phyloP scores from a whole-genome alignment of 2,888 invertebrate species.

The Ctena decussata region DNA sequence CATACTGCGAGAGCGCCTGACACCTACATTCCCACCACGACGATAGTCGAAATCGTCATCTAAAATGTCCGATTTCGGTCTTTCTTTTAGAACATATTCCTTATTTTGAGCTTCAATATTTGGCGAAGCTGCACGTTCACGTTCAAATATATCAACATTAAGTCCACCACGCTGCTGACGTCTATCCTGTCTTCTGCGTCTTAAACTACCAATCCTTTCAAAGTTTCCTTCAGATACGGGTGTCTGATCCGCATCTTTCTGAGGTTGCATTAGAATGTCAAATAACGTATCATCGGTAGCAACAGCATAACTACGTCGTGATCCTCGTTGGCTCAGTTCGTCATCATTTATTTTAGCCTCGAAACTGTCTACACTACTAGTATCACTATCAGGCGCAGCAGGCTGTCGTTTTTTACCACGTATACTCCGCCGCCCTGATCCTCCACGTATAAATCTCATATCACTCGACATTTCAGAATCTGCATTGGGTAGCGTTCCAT shows the following conservation, averaged over 20 bases:
- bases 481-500: conserved; percentile 45
- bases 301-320: conserved; percentile 71
- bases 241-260: conserved; percentile 62
- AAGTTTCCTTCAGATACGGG: conserved; percentile 66
- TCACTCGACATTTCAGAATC: conserved; percentile 45
- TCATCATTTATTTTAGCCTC: conserved; percentile 69
- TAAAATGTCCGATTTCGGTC: conserved; percentile 65
- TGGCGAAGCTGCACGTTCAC: conserved; percentile 84
- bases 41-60: conserved; percentile 64
- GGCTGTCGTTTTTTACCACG: conserved; percentile 60
- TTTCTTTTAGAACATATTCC: conserved; percentile 54
- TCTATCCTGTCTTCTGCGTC: conserved; percentile 74
- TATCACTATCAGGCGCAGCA: conserved; percentile 24
- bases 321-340: conserved; percentile 58
- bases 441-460: conserved; percentile 70
- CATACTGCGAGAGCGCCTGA: conserved; percentile 75
- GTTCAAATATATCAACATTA: conserved; percentile 67
- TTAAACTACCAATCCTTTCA: conserved; percentile 79
- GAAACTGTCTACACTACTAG: conserved; percentile 41
- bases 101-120: conserved; percentile 64
- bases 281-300: conserved; percentile 76
- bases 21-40: conserved; percentile 22
- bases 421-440: conserved; percentile 72
- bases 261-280: conserved; percentile 76
- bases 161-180: conserved; percentile 64